Evolutionary conservation across 1,140 invertebrate genomes (phyloP).

Genomic region (Frieseomelitta varia): DNA sequence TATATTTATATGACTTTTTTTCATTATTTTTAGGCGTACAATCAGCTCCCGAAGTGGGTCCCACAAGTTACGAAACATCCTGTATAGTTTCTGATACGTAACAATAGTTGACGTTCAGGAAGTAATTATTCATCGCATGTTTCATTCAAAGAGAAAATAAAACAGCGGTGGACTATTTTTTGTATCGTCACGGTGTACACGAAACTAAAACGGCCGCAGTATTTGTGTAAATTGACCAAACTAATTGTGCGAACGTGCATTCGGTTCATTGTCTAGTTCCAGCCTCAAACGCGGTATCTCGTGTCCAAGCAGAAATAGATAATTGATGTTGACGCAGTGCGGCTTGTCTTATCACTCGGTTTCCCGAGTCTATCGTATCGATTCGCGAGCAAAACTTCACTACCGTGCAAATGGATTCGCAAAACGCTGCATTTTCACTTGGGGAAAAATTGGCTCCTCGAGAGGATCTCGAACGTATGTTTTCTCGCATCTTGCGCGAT

Average conservation of each 20-base stretch:
- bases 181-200: no score
- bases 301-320: slow-evolving; percentile 17
- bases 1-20: no score
- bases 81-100: no score
- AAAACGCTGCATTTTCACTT: background rate
- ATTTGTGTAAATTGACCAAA: background rate
- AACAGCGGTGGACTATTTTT: no score
- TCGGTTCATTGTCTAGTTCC: background rate
- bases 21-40: no score
- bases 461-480: background rate
- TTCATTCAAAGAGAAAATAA: no score
- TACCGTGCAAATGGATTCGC: background rate
- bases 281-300: slow-evolving; percentile 11
- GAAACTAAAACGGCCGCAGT: no score
- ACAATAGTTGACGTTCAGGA: no score
- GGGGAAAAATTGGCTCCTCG: background rate
- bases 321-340: slow-evolving; percentile 42
- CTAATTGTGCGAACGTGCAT: background rate
- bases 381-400: background rate
- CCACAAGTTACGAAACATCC: no score
- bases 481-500: no score
- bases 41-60: no score
- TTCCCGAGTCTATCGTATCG: slow-evolving; percentile 36
- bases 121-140: no score
- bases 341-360: slow-evolving; percentile 34